Evolutionary conservation across 1,140 invertebrate species (phyloP).

Genomic region (Metaphire vulgaris): DNA sequence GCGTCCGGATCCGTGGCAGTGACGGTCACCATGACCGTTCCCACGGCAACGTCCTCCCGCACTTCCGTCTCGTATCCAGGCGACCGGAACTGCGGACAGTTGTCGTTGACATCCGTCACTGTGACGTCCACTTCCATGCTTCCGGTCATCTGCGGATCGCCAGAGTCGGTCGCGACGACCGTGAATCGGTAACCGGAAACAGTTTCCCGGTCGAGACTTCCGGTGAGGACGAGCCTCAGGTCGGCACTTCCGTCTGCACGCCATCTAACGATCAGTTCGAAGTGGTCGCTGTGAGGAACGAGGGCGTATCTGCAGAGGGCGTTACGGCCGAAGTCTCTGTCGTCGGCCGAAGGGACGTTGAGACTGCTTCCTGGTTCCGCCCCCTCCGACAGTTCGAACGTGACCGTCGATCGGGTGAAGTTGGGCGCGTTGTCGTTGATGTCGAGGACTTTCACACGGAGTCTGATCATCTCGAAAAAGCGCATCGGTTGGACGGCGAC

Average conservation of each 20-base stretch:
- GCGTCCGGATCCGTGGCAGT: conserved; percentile 55
- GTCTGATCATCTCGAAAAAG: conserved; percentile 25
- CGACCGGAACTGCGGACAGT: conserved; percentile 21
- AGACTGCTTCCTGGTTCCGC: conserved; percentile 10
- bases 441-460: conserved; percentile 25
- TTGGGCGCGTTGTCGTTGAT: conserved; percentile 28
- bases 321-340: conserved; percentile 19
- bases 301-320: conserved; percentile 23
- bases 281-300: conserved; percentile 9
- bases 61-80: conserved; percentile 33
- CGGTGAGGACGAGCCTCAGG: neutral
- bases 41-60: conserved; percentile 74
- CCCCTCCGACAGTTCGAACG: conserved; percentile 20
- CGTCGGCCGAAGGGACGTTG: conserved; percentile 21
- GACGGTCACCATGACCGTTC: conserved; percentile 72
- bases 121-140: conserved; percentile 12
- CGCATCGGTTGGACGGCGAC: conserved; percentile 13
- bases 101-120: conserved; percentile 27
- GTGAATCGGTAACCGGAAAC: conserved; percentile 15
- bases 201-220: conserved; percentile 25
- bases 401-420: conserved; percentile 10
- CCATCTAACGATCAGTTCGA: conserved; percentile 11
- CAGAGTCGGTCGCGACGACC: conserved; percentile 22
- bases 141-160: neutral
- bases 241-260: neutral